A percentile compares a stretch with the other conserved stretches of the same genome.
These are phyloP conservation scores for Callosobruchus maculatus DNA, from an alignment of 2,888 invertebrate genomes.

Conservation along the genomic window DNA sequence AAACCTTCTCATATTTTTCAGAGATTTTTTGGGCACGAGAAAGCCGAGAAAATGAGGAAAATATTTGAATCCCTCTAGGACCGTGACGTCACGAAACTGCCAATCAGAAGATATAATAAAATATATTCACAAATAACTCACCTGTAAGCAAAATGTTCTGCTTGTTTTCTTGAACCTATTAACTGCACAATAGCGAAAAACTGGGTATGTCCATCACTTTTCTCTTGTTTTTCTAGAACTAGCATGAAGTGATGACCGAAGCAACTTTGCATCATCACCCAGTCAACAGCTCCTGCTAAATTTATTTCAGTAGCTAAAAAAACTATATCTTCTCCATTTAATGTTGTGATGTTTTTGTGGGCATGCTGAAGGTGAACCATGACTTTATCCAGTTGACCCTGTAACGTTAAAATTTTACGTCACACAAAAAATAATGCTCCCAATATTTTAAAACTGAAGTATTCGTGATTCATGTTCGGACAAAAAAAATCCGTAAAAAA, in stretches of 20 bases:
- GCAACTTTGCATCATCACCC: conserved; percentile 99
- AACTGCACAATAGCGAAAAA: conserved; percentile 98
- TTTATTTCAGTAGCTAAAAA: conserved; percentile 99
- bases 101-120: background rate
- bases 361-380: conserved; percentile 98
- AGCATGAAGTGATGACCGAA: conserved; percentile 99
- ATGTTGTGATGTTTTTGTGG: conserved; percentile 96
- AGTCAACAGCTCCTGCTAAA: conserved; percentile 97
- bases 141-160: conserved; percentile 97
- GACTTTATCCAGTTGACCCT: conserved; percentile 92
- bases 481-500: too few species aligned
- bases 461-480: too few species aligned
- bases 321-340: conserved; percentile 98
- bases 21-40: too few species aligned
- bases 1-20: too few species aligned
- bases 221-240: conserved; percentile 97
- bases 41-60: too few species aligned
- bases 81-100: too few species aligned
- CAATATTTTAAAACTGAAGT: too few species aligned
- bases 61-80: too few species aligned
- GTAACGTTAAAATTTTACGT: background rate
- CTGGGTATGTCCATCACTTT: conserved; percentile 93
- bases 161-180: conserved; percentile 97
- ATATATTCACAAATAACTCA: conserved; percentile 36
- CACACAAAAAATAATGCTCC: background rate